Evolutionary conservation across 2,113 vertebrate genomes (phyloP).

Genomic region (Gracilinanus agilis): DNA sequence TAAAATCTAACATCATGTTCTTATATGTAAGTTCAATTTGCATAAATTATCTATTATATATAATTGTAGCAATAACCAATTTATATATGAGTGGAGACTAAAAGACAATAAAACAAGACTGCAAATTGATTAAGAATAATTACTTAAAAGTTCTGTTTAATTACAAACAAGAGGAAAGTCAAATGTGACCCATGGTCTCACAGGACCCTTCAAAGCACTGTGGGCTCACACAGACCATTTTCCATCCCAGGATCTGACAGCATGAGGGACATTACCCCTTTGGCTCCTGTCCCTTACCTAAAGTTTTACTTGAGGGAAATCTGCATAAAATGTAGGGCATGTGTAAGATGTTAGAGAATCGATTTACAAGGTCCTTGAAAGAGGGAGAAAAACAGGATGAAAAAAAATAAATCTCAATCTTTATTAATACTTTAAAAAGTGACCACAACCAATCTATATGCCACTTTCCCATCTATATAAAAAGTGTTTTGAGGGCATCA

Average conservation of each 20-base stretch:
- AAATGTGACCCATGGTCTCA: neutral
- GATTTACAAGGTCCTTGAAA: neutral
- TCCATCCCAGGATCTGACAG: neutral
- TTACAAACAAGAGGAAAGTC: neutral
- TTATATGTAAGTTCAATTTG: slow-evolving; percentile 26
- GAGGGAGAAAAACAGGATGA: neutral
- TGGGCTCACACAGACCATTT: neutral
- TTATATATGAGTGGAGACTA: neutral
- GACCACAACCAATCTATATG: neutral
- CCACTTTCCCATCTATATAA: neutral
- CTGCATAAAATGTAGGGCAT: neutral
- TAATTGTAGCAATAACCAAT: slow-evolving; percentile 26
- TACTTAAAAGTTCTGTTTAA: no score
- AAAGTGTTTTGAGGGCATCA: neutral
- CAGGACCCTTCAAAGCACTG: neutral
- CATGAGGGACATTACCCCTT: neutral
- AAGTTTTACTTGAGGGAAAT: neutral
- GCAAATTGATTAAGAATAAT: no score
- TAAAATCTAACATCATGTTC: neutral
- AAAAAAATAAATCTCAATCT: no score
- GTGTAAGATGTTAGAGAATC: neutral
- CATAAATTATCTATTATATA: slow-evolving; percentile 32
- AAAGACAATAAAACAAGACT: neutral
- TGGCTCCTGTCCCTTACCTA: neutral
- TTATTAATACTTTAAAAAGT: no score